Percentiles rank a stretch among this genome's conserved stretches.
phyloP scores from a whole-genome alignment of 2,113 vertebrate species.

The Muscicapa adusta region DNA sequence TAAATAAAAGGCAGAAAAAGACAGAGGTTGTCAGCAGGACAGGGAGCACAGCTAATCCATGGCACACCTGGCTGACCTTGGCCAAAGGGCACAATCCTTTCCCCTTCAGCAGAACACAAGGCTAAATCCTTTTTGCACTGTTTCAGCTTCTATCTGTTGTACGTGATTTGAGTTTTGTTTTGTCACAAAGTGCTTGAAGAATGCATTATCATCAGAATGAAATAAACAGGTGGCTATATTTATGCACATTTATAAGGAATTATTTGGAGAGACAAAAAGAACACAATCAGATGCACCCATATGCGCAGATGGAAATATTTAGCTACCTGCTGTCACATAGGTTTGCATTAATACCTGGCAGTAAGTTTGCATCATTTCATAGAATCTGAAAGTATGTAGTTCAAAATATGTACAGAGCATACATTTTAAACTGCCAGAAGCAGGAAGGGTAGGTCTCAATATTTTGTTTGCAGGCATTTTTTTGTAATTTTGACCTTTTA shows the following conservation, averaged over 20 bases:
- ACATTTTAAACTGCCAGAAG: neutral
- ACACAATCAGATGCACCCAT: neutral
- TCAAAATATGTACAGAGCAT: neutral
- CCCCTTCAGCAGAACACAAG: neutral
- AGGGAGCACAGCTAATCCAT: neutral
- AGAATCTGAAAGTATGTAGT: neutral
- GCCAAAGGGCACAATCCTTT: neutral
- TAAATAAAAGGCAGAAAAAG: neutral
- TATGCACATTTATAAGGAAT: neutral
- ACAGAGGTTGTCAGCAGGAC: neutral
- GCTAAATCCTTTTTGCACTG: neutral
- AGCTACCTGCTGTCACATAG: neutral
- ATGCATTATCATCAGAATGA: neutral
- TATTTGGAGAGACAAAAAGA: neutral
- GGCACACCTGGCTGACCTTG: neutral
- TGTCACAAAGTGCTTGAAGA: neutral
- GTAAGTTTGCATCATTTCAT: neutral
- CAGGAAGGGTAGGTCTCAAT: neutral
- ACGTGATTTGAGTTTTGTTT: rapidly evolving
- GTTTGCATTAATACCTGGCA: neutral
- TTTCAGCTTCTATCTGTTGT: neutral
- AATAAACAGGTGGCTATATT: neutral
- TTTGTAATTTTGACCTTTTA: neutral
- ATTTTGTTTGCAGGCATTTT: neutral
- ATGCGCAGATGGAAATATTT: neutral